Conservation (phyloP, 1,140 invertebrate species). For the Philaenus spumarius region DNA sequence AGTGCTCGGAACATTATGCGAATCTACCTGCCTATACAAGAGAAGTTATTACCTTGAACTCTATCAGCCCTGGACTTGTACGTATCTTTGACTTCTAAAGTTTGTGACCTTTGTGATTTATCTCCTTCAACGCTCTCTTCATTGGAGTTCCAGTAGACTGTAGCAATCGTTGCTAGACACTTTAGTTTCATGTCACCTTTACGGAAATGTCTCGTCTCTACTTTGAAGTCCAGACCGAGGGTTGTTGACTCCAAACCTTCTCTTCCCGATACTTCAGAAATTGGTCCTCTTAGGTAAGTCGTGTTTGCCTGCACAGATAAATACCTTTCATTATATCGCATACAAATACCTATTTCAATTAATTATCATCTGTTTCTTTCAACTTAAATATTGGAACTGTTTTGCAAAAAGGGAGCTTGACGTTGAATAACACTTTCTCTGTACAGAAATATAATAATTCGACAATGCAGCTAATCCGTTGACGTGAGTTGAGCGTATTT, state of each 20-base stretch:
- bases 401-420: too few relatives aligned
- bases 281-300: constrained; percentile 44
- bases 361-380: too few relatives aligned
- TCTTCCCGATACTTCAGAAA: constrained; percentile 42
- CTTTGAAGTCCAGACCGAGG: constrained; percentile 61
- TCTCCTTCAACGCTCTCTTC: constrained; percentile 74
- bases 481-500: too few relatives aligned
- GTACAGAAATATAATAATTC: too few relatives aligned
- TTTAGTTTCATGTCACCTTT: constrained; percentile 77
- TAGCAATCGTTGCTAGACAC: constrained; percentile 78
- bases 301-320: constrained; percentile 45
- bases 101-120: constrained; percentile 51
- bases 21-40: too few relatives aligned
- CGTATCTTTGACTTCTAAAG: constrained; percentile 51
- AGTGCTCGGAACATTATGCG: too few relatives aligned
- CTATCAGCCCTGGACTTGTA: constrained; percentile 43
- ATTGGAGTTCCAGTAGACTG: constrained; percentile 71
- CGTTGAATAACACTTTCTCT: too few relatives aligned
- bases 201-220: constrained; percentile 66
- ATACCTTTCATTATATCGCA: too few relatives aligned
- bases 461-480: too few relatives aligned
- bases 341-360: too few relatives aligned
- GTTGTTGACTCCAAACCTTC: constrained; percentile 64
- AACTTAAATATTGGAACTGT: too few relatives aligned
- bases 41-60: constrained; percentile 42